Conservation (phyloP, 2,113 vertebrate species). For the Sylvia atricapilla region DNA sequence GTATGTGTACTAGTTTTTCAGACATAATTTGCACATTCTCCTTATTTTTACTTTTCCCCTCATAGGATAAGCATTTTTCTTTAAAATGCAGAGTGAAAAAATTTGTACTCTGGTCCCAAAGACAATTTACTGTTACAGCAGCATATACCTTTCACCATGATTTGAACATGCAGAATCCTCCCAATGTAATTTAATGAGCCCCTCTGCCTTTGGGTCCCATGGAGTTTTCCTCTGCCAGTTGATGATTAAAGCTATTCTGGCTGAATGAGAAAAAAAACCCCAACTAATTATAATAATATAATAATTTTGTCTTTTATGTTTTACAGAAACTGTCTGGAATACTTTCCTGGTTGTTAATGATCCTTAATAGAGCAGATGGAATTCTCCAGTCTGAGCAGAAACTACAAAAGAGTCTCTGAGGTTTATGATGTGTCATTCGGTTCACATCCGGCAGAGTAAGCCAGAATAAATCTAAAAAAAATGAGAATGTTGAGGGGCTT, state of each 20-base stretch:
- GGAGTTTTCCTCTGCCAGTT: neutral
- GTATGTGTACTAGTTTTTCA: neutral
- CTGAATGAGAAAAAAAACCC: neutral
- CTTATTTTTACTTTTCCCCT: neutral
- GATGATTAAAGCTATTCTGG: conserved; percentile 33
- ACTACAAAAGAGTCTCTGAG: conserved; percentile 16
- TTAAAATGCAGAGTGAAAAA: neutral
- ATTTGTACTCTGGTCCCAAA: neutral
- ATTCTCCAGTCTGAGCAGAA: conserved; percentile 12
- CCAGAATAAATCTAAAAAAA: conserved; percentile 19
- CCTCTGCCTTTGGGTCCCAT: neutral
- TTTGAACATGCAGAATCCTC: neutral
- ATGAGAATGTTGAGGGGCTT: neutral
- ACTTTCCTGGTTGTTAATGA: neutral
- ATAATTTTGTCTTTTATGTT: conserved; percentile 14
- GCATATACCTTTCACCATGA: neutral
- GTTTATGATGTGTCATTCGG: conserved; percentile 17
- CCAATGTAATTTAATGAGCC: neutral
- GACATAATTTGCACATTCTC: neutral
- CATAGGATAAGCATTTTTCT: neutral
- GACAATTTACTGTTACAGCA: neutral
- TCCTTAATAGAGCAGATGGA: conserved; percentile 27
- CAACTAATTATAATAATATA: neutral
- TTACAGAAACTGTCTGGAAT: conserved; percentile 1
- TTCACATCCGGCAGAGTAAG: neutral